Evolutionary conservation across 2,113 vertebrate genomes (phyloP), one percentile per base, ranked within the genome.

Genomic region (Vombatus ursinus): DNA sequence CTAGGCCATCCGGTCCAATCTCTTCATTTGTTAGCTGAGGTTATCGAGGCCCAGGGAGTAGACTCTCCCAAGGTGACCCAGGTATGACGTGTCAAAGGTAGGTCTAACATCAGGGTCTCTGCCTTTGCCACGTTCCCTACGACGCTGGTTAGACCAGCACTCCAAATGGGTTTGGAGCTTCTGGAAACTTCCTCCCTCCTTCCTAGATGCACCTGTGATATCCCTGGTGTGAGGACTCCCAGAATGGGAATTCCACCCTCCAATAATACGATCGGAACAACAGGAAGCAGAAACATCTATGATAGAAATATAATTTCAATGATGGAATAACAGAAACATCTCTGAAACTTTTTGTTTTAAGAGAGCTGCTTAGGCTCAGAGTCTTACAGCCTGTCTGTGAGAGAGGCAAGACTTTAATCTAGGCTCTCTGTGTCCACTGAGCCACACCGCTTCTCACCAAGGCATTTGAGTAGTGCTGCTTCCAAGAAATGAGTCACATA

Each of bases 401-500:
- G 11, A 14, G 31, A 68, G 61, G 14, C 3, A 68, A 68, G 28
- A 37, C 61, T 68, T 37, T 14, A 16, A 37, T 16, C 31, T 37
- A n/a, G 61, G 61, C 61, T 16, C 57, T 61, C 61, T 31, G 31
- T 37, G 31, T 68, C 61, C 90, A 61, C 84, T 50, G 84, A 95
- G 47, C 84, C 47, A 52, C 53, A 48, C 54, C 50, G 92, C 25
- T 96, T 50, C 48, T 90, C 77, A 68, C 77, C 95, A 16, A 16
- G 31, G 61, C 61, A 93, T 95, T 96, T 96, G 91, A 95, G 91
- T 50, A 95, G 89, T 5, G 4, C 12, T 37, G 61, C 37, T 16
- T 68, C 68, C 26, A 94, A 51, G 77, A 93, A 95, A 91, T 50
- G 50, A 50, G 90, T 91, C 57, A 37, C 12, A 90, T 89, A 93